Conservation (phyloP, 2,797 vertebrate genomes). For the Dipus sagitta region DNA sequence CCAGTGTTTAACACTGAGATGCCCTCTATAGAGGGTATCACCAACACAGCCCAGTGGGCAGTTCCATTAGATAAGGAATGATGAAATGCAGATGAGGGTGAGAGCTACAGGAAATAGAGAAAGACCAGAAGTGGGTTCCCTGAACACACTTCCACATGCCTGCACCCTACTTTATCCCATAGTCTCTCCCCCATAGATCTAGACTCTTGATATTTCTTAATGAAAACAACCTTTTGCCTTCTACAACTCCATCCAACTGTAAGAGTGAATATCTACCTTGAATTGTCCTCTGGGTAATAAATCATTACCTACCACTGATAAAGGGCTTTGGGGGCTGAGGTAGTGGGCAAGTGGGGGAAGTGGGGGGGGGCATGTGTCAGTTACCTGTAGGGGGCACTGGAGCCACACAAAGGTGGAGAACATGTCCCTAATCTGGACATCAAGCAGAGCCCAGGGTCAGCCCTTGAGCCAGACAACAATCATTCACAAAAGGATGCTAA, state of each 20-base stretch:
- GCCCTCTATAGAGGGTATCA: not conserved
- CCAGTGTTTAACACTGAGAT: not conserved
- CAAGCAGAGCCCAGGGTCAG: not conserved
- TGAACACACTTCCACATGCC: accelerated
- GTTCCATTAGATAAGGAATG: not conserved
- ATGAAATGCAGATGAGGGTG: not conserved
- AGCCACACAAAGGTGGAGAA: not conserved
- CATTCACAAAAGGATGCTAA: not conserved
- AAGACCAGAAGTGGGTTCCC: not conserved
- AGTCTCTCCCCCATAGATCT: not conserved
- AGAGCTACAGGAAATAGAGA: not conserved
- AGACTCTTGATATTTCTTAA: not conserved
- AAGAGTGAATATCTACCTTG: not conserved
- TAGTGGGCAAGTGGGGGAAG: too few relatives aligned
- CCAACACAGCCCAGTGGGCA: not conserved
- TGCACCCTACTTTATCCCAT: not conserved
- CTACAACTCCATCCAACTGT: not conserved
- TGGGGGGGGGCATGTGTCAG: not conserved
- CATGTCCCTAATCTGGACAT: not conserved
- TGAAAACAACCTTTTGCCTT: not conserved
- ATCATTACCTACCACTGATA: too few relatives aligned
- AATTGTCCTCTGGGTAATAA: not conserved
- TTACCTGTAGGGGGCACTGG: not conserved
- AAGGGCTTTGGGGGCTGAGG: not conserved
- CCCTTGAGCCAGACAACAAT: not conserved